A percentile compares a stretch with the other conserved stretches of the same genome.
Conservation (phyloP, 2,888 invertebrate genomes). For the Tortricodes alternella region DNA sequence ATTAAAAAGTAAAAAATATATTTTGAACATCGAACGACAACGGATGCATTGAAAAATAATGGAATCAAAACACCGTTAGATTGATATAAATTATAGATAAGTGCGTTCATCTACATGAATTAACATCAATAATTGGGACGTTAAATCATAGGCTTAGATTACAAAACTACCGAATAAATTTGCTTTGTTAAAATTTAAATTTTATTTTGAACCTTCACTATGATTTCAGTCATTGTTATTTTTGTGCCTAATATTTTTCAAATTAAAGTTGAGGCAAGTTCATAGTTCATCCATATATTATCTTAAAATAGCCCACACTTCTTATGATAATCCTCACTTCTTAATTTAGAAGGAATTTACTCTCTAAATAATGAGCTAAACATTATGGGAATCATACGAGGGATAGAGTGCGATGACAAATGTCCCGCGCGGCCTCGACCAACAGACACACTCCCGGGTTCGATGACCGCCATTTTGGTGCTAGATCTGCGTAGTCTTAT, state of each 20-base stretch:
- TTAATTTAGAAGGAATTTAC: not conserved
- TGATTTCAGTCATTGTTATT: too few species aligned
- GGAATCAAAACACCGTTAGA: constrained; percentile 4
- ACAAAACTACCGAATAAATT: not conserved
- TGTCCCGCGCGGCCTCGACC: constrained; percentile 71
- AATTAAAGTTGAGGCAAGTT: too few species aligned
- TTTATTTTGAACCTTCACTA: too few species aligned
- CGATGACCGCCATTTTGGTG: constrained; percentile 71
- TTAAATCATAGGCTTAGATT: constrained; percentile 7
- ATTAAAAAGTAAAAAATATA: constrained; percentile 40
- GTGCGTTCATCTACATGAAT: constrained; percentile 13
- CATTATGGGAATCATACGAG: constrained; percentile 30
- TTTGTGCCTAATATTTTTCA: too few species aligned
- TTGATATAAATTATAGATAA: constrained; percentile 15
- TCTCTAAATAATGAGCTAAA: not conserved
- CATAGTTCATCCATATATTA: too few species aligned
- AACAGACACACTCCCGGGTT: constrained; percentile 76
- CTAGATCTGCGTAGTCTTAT: constrained; percentile 43
- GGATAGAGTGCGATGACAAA: constrained; percentile 61
- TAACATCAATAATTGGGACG: constrained; percentile 18
- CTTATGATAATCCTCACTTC: too few species aligned
- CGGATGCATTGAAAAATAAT: constrained; percentile 9
- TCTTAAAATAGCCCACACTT: too few species aligned
- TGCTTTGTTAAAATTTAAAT: too few species aligned
- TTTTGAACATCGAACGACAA: constrained; percentile 9